Evolutionary conservation across 2,797 vertebrate species (phyloP).

Genomic region (Miichthys miiuy): DNA sequence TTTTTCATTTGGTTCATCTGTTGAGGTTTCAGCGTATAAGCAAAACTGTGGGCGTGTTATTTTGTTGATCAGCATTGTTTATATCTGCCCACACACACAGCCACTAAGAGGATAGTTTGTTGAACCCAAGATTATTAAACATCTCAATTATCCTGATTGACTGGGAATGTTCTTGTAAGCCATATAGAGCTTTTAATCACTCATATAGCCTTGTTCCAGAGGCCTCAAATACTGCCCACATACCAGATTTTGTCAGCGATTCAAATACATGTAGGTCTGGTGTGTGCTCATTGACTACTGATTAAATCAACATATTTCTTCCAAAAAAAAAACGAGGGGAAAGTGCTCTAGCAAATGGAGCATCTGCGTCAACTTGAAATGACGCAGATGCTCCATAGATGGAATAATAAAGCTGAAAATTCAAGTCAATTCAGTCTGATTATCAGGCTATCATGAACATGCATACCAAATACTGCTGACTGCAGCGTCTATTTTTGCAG

Average conservation of each 20-base stretch:
- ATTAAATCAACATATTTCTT: conserved; percentile 19
- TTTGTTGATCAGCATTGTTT: conserved; percentile 64
- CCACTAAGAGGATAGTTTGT: conserved; percentile 44
- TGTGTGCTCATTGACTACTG: not conserved
- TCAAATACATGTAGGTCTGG: not conserved
- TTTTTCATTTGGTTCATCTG: conserved; percentile 67
- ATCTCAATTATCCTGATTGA: conserved; percentile 55
- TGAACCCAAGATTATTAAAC: conserved; percentile 65
- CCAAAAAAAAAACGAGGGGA: not conserved
- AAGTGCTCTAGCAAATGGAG: not conserved
- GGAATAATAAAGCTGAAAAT: conserved; percentile 23
- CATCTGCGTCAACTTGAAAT: not conserved
- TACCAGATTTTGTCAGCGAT: not conserved
- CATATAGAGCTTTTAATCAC: conserved; percentile 22
- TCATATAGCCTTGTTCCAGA: not conserved
- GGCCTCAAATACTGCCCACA: not conserved
- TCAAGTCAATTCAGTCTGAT: conserved; percentile 20
- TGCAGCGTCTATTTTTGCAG: conserved; percentile 36
- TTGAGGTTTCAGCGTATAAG: conserved; percentile 57
- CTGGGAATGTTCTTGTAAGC: conserved; percentile 35
- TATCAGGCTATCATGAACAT: conserved; percentile 27
- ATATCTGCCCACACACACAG: conserved; percentile 60
- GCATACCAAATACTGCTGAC: conserved; percentile 52
- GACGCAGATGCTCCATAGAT: not conserved
- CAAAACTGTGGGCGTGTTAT: conserved; percentile 59